These are phyloP conservation scores for Lucifuga dentata DNA, from an alignment of 2,113 vertebrate genomes.

Conservation along the genomic window DNA sequence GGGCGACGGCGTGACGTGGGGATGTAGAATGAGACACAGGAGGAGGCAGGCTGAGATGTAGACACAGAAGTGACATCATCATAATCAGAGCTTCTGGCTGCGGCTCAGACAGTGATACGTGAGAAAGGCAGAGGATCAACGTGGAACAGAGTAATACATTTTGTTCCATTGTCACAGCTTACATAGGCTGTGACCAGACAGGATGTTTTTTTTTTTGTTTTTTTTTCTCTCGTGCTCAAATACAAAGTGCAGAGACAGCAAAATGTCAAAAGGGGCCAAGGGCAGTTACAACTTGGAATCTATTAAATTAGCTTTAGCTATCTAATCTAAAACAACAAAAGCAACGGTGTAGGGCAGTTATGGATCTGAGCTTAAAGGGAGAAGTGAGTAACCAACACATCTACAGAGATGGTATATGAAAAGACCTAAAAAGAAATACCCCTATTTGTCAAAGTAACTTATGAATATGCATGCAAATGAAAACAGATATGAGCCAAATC, in stretches of 20 bases:
- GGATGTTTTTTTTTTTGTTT: neutral
- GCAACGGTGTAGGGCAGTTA: no score
- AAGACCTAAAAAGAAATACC: no score
- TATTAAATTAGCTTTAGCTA: no score
- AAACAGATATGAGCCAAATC: neutral
- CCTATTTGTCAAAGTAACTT: no score
- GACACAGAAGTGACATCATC: constrained; percentile 30
- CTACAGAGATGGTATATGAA: no score
- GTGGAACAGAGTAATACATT: neutral
- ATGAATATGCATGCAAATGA: no score
- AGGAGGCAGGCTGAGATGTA: no score
- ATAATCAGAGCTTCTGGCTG: constrained; percentile 8
- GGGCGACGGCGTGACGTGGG: constrained; percentile 23
- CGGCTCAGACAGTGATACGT: neutral
- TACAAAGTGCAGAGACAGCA: constrained; percentile 4
- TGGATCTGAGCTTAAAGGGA: no score
- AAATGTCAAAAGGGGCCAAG: no score
- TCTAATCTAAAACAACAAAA: no score
- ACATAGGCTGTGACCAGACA: neutral
- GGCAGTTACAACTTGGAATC: no score
- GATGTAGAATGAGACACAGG: constrained; percentile 2
- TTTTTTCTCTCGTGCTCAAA: neutral
- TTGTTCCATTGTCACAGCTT: constrained; percentile 7
- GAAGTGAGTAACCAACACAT: no score
- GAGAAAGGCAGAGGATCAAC: neutral